Percentiles rank a stretch among this genome's conserved stretches.
Conservation (phyloP, 2,113 vertebrate species). For the Sebastes fasciatus region DNA sequence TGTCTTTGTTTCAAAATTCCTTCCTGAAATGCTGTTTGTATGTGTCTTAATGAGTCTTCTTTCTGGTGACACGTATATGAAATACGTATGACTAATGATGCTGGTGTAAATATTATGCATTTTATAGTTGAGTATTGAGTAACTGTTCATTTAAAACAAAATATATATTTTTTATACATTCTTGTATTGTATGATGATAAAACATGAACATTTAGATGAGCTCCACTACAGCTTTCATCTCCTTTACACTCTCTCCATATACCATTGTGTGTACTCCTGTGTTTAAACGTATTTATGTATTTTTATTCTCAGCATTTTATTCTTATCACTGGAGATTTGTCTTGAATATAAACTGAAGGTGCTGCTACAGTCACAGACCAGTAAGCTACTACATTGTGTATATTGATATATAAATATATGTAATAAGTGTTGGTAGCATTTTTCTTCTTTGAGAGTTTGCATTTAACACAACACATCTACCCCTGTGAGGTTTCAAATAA, state of each 20-base stretch:
- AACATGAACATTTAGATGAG: slow-evolving; percentile 20
- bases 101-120: slow-evolving; percentile 69
- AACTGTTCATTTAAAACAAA: slow-evolving; percentile 64
- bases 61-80: slow-evolving; percentile 28
- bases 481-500: neutral
- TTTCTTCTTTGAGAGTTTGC: slow-evolving; percentile 1
- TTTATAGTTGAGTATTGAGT: slow-evolving; percentile 57
- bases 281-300: slow-evolving; percentile 43
- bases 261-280: slow-evolving; percentile 15
- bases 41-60: slow-evolving; percentile 30
- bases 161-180: slow-evolving; percentile 79
- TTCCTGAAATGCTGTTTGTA: slow-evolving; percentile 25
- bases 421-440: slow-evolving; percentile 23
- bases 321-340: slow-evolving; percentile 62
- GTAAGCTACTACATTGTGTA: slow-evolving; percentile 68
- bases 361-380: slow-evolving; percentile 73
- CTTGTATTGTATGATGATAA: slow-evolving; percentile 56
- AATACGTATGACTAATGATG: slow-evolving; percentile 24
- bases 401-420: slow-evolving; percentile 45
- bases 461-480: neutral
- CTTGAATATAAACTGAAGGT: slow-evolving; percentile 70
- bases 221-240: slow-evolving; percentile 23
- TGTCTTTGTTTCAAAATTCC: slow-evolving; percentile 26
- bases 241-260: slow-evolving; percentile 8
- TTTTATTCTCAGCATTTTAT: slow-evolving; percentile 45